Evolutionary conservation across 2,113 vertebrate species (phyloP), one percentile per base, ranked within the genome.

Genomic region (Puntigrus tetrazona): DNA sequence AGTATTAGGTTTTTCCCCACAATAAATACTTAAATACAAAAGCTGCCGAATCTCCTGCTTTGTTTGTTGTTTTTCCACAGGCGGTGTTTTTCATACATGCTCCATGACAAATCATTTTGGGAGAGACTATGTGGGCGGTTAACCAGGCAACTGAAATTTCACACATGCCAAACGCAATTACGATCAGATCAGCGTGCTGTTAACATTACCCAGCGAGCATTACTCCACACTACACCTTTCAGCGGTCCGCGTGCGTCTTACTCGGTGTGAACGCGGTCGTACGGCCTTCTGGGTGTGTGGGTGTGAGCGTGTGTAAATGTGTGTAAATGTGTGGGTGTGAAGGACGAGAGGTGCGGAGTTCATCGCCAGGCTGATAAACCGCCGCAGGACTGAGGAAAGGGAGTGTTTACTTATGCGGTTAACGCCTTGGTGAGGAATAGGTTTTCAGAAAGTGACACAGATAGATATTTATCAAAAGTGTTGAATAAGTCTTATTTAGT

Each of bases 111-210:
- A 84, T 81, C 65, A 73, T 76, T 65, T 78, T 57, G 14, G 72
- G 38, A 45, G 81, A 65, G 41, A 50, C 57, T 72, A 31, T 67
- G 76, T 83, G 38, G 67, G 85, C 4, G 7, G 31, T 77, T 85
- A 13, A 70, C n/a, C 59, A 76, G 50, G 83, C 55, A 75, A 50
- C 57, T 52, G 65, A 83, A 84, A 81, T 85, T 87, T 82, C 72
- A 81, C 81, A 89, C 86, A 61, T 87, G 70, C 34, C 63, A 65
- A 52, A 43, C 65, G 34, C 65, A 36, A 85, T 87, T 83, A 83
- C 16, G 29, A 81, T 87, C 83, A 77, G 52, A 2, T 27, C 47
- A 50, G 73, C 61, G 74, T 67, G 45, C 13, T 41, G 27, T 67
- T 82, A 47, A 52, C 34, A 61, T 38, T 50, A 72, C 55, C 36